Conservation (phyloP, 2,888 invertebrate species). For the Himalopsyche tibetana region DNA sequence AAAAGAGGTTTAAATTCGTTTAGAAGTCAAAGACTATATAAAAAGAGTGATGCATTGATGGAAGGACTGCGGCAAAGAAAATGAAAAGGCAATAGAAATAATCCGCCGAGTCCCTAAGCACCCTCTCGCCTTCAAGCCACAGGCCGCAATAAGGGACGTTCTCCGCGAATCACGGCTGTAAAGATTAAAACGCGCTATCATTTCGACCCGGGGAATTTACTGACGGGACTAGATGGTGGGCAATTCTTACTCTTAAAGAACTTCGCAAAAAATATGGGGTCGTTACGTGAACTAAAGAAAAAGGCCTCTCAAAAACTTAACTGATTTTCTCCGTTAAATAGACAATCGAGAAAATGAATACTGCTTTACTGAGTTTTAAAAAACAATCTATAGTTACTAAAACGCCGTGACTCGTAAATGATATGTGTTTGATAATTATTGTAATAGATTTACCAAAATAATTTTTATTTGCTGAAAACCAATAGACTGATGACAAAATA, state of each 20-base stretch:
- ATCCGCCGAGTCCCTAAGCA: conserved; percentile 23
- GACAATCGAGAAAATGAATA: too few relatives aligned
- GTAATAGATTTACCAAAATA: too few relatives aligned
- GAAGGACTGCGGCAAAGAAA: conserved; percentile 17
- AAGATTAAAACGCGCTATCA: conserved; percentile 36
- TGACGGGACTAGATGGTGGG: conserved; percentile 10
- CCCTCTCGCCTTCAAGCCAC: not conserved
- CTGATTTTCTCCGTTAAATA: too few relatives aligned
- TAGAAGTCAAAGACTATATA: not conserved
- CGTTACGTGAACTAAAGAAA: not conserved
- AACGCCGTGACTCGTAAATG: too few relatives aligned
- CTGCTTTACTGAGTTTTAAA: too few relatives aligned
- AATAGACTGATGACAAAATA: too few relatives aligned
- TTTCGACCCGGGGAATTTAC: conserved; percentile 2
- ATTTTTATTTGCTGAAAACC: too few relatives aligned
- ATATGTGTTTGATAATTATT: too few relatives aligned
- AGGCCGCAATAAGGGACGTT: not conserved
- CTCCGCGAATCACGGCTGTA: conserved; percentile 26
- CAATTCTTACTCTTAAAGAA: not conserved
- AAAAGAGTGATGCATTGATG: not conserved
- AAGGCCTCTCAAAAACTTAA: too few relatives aligned
- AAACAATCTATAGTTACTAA: too few relatives aligned
- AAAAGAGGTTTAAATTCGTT: not conserved
- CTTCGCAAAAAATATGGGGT: not conserved
- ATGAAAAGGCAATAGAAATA: conserved; percentile 31